Conservation (phyloP, 2,797 vertebrate species). For the Lepidocolaptes lacrymiger region DNA sequence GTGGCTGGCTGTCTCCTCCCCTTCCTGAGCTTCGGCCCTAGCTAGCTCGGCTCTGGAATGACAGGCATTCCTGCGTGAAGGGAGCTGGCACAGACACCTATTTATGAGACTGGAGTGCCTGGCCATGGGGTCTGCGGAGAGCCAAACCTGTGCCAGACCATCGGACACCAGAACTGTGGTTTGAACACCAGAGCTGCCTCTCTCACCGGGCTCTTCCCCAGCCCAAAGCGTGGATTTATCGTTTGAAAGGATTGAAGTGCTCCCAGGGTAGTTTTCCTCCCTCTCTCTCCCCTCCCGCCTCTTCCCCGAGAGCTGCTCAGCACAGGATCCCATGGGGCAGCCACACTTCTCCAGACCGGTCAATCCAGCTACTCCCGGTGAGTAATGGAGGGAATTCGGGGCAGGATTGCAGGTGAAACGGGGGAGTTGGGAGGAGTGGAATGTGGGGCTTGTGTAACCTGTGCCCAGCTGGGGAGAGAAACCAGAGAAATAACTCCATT, state of each 20-base stretch:
- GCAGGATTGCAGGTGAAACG: constrained; percentile 50
- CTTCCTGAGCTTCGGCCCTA: constrained; percentile 80
- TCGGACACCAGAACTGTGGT: not conserved
- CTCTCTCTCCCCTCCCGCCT: not conserved
- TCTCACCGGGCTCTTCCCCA: not conserved
- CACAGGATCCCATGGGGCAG: constrained; percentile 74
- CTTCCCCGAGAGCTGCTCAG: constrained; percentile 31
- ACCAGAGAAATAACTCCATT: not conserved
- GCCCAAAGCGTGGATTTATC: not conserved
- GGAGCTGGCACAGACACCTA: constrained; percentile 79
- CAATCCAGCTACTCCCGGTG: constrained; percentile 76
- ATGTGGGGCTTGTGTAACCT: constrained; percentile 46
- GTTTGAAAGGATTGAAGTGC: not conserved
- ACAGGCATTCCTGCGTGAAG: constrained; percentile 88
- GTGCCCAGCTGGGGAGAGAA: not conserved
- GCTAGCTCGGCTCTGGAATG: constrained; percentile 87
- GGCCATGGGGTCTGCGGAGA: not conserved
- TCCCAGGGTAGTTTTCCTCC: not conserved
- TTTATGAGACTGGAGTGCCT: constrained; percentile 70
- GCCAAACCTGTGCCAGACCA: not conserved
- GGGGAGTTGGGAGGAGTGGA: constrained; percentile 9
- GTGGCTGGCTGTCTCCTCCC: constrained; percentile 73
- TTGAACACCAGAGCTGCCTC: constrained; percentile 46
- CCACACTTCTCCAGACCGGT: constrained; percentile 78
- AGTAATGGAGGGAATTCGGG: constrained; percentile 71